Evolutionary conservation across 2,888 invertebrate genomes (phyloP).

Genomic region (Frankliniella fusca): DNA sequence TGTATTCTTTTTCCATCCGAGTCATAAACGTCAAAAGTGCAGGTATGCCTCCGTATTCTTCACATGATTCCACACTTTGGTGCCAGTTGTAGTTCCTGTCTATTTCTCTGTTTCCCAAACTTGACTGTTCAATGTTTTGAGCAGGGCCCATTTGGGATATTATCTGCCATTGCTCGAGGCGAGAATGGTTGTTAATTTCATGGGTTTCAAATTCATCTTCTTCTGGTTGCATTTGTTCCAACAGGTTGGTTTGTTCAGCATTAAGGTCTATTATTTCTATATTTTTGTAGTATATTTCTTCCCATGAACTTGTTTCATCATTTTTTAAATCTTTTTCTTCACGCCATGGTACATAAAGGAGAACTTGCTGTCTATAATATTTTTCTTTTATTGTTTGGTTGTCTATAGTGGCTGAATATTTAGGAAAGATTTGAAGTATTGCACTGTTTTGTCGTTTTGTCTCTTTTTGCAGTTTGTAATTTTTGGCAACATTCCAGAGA

Average conservation of each 20-base stretch:
- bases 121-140: background rate
- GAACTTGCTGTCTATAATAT: background rate
- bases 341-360: background rate
- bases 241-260: background rate
- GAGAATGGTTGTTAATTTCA: background rate
- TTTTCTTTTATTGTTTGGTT: background rate
- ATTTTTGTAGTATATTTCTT: background rate
- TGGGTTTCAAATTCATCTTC: background rate
- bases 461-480: background rate
- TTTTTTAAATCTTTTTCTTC: background rate
- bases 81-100: background rate
- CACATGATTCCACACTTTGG: background rate
- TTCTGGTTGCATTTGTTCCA: background rate
- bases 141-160: background rate
- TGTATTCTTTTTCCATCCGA: background rate
- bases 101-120: slow-evolving; percentile 1
- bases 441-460: background rate
- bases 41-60: background rate
- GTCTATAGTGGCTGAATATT: background rate
- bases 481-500: background rate
- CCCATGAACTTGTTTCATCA: background rate
- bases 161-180: background rate
- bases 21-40: background rate
- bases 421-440: background rate
- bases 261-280: background rate